A percentile compares a stretch with the other conserved stretches of the same genome.
Evolutionary conservation across 2,888 invertebrate species (phyloP).

Genomic region (Apoderus coryli): DNA sequence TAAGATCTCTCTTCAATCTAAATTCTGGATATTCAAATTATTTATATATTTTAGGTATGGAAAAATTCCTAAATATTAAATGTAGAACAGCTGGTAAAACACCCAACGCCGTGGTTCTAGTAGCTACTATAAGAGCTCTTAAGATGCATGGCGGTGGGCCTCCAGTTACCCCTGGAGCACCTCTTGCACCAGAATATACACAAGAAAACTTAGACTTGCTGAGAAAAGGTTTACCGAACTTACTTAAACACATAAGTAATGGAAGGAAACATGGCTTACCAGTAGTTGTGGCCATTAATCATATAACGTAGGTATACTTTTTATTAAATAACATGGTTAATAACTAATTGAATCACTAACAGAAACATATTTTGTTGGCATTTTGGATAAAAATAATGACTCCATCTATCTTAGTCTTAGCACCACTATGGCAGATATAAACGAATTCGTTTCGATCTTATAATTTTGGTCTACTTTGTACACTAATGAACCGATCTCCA

Average conservation of each 20-base stretch:
- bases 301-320: slow-evolving; percentile 48
- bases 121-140: slow-evolving; percentile 83
- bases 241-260: slow-evolving; percentile 88
- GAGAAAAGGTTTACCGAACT: slow-evolving; percentile 74
- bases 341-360: too few species aligned
- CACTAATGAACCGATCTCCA: too few species aligned
- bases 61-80: slow-evolving; percentile 96
- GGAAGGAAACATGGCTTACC: slow-evolving; percentile 80
- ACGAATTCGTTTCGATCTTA: too few species aligned
- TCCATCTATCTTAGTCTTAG: too few species aligned
- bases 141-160: slow-evolving; percentile 99
- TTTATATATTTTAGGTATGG: slow-evolving; percentile 54
- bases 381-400: too few species aligned
- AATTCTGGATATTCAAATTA: neutral
- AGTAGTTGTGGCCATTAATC: slow-evolving; percentile 87
- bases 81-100: slow-evolving; percentile 74
- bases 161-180: slow-evolving; percentile 68
- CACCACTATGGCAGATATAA: too few species aligned
- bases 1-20: too few species aligned
- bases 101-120: slow-evolving; percentile 85
- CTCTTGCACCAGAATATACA: slow-evolving; percentile 69
- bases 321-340: slow-evolving; percentile 4
- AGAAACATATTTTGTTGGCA: too few species aligned
- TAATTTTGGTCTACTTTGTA: too few species aligned
- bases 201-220: slow-evolving; percentile 80